Evolutionary conservation across 2,888 invertebrate genomes (phyloP).

Genomic region (Willowsia nigromaculata): DNA sequence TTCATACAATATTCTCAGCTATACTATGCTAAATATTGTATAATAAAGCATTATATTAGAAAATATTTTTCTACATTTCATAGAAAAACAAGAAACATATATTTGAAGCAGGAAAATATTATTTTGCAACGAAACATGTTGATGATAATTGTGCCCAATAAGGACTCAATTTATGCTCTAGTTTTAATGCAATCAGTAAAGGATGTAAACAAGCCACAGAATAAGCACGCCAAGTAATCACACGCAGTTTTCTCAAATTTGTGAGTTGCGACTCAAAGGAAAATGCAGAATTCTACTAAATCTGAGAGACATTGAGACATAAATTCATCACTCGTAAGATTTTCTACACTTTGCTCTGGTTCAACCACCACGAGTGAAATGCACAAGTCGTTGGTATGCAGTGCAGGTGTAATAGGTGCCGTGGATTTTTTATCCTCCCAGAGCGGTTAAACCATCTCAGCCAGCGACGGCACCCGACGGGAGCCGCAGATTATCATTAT

Average conservation of each 20-base stretch:
- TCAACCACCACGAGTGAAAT: not conserved
- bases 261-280: not conserved
- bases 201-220: constrained; percentile 48
- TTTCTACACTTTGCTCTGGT: not conserved
- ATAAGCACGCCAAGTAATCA: not conserved
- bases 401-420: not conserved
- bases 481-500: constrained; percentile 62
- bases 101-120: not conserved
- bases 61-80: not conserved
- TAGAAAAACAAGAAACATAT: not conserved
- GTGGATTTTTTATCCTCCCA: not conserved
- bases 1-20: no score
- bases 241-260: not conserved
- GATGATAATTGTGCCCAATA: not conserved
- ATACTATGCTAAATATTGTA: not conserved
- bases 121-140: not conserved
- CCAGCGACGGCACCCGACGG: constrained; percentile 58
- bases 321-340: not conserved
- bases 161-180: constrained; percentile 38
- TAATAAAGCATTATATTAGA: no score
- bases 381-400: constrained; percentile 9
- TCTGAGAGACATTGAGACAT: constrained; percentile 10
- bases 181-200: constrained; percentile 56
- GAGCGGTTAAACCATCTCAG: not conserved
- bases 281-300: not conserved